phyloP scores from a whole-genome alignment of 2,888 invertebrate species.

The Reticulitermes lucifugus region DNA sequence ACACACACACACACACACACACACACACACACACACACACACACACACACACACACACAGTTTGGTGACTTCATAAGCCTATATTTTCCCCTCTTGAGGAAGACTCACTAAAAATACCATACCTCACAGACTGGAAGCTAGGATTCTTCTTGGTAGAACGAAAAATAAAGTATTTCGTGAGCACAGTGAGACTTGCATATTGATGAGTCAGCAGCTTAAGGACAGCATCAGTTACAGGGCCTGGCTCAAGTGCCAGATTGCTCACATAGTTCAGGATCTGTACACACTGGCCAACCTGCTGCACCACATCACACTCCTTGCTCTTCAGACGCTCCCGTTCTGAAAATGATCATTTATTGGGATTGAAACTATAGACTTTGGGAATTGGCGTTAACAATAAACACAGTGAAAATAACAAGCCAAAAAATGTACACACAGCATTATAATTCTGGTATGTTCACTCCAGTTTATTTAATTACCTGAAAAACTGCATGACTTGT shows the following conservation, averaged over 20 bases:
- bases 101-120: slow-evolving; percentile 32
- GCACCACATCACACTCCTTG: slow-evolving; percentile 69
- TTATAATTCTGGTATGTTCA: no score
- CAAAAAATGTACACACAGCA: no score
- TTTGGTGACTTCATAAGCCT: no score
- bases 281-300: slow-evolving; percentile 69
- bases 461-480: no score
- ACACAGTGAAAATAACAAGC: neutral
- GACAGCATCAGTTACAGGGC: slow-evolving; percentile 67
- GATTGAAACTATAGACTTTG: neutral
- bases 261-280: slow-evolving; percentile 67
- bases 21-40: no score
- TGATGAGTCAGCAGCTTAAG: slow-evolving; percentile 69
- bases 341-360: slow-evolving; percentile 51
- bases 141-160: slow-evolving; percentile 65
- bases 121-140: slow-evolving; percentile 68
- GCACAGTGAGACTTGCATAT: slow-evolving; percentile 67
- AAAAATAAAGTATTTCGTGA: slow-evolving; percentile 71
- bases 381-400: neutral
- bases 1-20: no score
- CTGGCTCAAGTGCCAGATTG: slow-evolving; percentile 67
- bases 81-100: no score
- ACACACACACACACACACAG: no score
- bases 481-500: no score
- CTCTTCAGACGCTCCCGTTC: slow-evolving; percentile 65